Conservation (phyloP, 2,888 invertebrate genomes). For the Cosmopolites sordidus region DNA sequence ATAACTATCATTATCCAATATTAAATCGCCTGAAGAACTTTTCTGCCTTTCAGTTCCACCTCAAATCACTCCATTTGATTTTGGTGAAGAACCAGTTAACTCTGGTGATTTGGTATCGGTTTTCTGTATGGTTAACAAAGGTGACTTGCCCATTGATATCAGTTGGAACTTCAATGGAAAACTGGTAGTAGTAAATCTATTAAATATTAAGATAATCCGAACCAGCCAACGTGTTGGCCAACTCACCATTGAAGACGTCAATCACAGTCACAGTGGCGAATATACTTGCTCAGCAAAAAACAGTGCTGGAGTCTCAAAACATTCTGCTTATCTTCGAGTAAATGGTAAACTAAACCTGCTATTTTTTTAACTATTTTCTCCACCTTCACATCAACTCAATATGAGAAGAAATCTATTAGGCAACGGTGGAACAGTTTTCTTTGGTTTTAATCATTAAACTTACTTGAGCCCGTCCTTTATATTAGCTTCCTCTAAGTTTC, state of each 20-base stretch:
- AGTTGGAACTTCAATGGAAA: constrained; percentile 45
- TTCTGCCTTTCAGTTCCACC: constrained; percentile 34
- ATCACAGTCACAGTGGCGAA: constrained; percentile 52
- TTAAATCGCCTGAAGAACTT: no score
- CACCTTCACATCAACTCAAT: no score
- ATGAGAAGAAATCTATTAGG: no score
- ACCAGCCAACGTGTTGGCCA: constrained; percentile 52
- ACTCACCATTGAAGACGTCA: constrained; percentile 52
- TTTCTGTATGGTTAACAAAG: constrained; percentile 61
- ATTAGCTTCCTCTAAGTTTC: not conserved
- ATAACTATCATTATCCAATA: no score
- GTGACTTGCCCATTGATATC: constrained; percentile 58
- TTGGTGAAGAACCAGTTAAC: constrained; percentile 52
- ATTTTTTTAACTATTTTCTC: no score
- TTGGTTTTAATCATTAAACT: no score
- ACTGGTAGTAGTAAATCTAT: constrained; percentile 27
- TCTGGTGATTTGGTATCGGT: constrained; percentile 63
- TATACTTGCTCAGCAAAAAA: constrained; percentile 54
- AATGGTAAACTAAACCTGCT: no score
- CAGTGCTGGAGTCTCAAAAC: constrained; percentile 51
- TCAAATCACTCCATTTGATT: constrained; percentile 50
- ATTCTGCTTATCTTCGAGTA: constrained; percentile 52
- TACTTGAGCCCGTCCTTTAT: no score
- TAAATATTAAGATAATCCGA: constrained; percentile 47
- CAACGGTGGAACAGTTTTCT: no score